phyloP scores from a whole-genome alignment of 1,140 invertebrate genomes.

The Trichomalopsis sarcophagae region DNA sequence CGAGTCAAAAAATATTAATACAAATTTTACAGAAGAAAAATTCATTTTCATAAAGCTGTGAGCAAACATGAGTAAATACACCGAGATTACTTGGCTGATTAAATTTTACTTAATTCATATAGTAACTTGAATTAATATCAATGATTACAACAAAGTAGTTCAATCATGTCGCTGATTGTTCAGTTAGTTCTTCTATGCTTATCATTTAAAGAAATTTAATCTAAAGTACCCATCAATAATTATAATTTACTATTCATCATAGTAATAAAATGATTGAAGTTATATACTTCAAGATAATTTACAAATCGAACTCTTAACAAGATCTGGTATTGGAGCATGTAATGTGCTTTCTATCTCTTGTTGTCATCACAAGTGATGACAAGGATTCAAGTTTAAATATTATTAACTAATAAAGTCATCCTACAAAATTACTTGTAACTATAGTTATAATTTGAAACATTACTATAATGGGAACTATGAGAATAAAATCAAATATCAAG shows the following conservation, averaged over 20 bases:
- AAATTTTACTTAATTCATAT: not conserved
- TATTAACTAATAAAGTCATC: too few species aligned
- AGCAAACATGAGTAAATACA: not conserved
- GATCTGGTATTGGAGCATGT: not conserved
- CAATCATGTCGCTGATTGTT: not conserved
- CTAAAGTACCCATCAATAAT: not conserved
- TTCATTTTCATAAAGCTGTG: not conserved
- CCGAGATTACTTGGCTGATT: not conserved
- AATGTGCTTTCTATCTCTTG: not conserved
- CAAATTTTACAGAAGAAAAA: not conserved
- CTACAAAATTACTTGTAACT: not conserved
- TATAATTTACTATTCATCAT: conserved; percentile 11
- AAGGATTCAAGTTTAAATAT: too few species aligned
- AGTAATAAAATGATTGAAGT: not conserved
- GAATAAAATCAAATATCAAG: conserved; percentile 18
- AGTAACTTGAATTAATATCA: not conserved
- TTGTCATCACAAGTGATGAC: not conserved
- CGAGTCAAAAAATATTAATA: conserved; percentile 5
- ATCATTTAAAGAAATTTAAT: not conserved
- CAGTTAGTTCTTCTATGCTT: not conserved
- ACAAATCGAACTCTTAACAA: conserved; percentile 19
- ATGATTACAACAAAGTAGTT: not conserved
- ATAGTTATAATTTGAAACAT: not conserved
- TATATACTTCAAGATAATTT: conserved; percentile 9
- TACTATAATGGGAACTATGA: conserved; percentile 1